phyloP scores from a whole-genome alignment of 2,113 vertebrate species.

The Oriolus oriolus region DNA sequence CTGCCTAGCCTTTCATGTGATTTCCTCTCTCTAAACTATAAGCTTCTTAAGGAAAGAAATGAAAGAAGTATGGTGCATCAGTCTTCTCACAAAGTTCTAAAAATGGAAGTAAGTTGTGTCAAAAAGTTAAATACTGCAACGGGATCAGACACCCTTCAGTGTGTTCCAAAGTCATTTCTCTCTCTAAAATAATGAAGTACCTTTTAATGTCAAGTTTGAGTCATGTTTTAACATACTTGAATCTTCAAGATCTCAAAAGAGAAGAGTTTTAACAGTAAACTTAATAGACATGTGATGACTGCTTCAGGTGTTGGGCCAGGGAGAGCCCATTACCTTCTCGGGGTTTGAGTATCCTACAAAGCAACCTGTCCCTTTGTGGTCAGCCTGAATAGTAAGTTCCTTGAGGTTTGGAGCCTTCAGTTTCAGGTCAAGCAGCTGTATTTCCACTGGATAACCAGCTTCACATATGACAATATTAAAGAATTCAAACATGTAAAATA shows the following conservation, averaged over 20 bases:
- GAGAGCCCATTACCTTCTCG: accelerated
- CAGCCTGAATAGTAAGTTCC: background rate
- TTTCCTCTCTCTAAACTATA: background rate
- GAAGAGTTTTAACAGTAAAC: background rate
- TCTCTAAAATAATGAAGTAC: background rate
- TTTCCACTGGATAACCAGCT: background rate
- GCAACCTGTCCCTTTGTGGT: background rate
- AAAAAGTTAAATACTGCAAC: background rate
- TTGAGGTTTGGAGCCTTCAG: background rate
- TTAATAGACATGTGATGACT: background rate
- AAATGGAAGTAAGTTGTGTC: background rate
- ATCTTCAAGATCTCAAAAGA: background rate
- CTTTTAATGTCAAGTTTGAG: background rate
- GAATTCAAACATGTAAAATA: background rate
- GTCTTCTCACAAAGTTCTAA: background rate
- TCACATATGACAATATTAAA: background rate
- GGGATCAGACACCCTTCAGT: background rate
- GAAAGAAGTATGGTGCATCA: background rate
- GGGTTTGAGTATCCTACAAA: background rate
- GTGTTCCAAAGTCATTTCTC: background rate
- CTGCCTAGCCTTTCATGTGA: background rate
- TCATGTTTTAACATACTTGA: background rate
- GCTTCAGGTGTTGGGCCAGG: background rate
- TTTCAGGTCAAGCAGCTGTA: background rate
- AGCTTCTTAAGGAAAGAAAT: background rate